Conservation (phyloP, 2,888 invertebrate genomes). For the Brenthis hecate region DNA sequence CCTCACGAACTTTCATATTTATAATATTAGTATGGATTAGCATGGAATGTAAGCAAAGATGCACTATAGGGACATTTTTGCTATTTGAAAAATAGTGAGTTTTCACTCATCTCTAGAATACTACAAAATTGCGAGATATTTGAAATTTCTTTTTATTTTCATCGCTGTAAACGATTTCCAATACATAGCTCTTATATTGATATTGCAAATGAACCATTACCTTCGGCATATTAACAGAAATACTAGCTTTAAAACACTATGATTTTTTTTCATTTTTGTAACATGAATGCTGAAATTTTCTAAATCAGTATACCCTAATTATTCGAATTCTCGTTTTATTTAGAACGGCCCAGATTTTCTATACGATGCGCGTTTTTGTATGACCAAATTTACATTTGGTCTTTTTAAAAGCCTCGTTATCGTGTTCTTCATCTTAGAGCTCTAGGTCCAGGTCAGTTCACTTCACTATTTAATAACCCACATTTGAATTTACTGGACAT, state of each 20-base stretch:
- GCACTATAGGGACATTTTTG: too few relatives aligned
- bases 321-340: not conserved
- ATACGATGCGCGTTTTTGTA: not conserved
- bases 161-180: constrained; percentile 1
- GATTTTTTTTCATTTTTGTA: not conserved
- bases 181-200: not conserved
- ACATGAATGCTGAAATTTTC: not conserved
- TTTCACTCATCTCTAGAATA: too few relatives aligned
- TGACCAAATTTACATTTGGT: constrained; percentile 1
- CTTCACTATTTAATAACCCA: not conserved
- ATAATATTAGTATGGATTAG: too few relatives aligned
- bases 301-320: not conserved
- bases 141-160: not conserved
- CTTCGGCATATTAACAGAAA: not conserved
- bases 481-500: not conserved
- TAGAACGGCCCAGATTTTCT: not conserved
- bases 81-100: not conserved
- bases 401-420: not conserved
- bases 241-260: not conserved
- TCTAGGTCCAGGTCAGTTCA: not conserved
- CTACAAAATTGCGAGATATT: not conserved
- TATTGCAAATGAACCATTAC: not conserved
- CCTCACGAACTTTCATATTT: too few relatives aligned
- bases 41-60: too few relatives aligned
- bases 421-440: constrained; percentile 2